These are phyloP conservation scores for Spongia lamella DNA, from an alignment of 37 sponge, comb jelly and placozoan species.

Conservation along the genomic window DNA sequence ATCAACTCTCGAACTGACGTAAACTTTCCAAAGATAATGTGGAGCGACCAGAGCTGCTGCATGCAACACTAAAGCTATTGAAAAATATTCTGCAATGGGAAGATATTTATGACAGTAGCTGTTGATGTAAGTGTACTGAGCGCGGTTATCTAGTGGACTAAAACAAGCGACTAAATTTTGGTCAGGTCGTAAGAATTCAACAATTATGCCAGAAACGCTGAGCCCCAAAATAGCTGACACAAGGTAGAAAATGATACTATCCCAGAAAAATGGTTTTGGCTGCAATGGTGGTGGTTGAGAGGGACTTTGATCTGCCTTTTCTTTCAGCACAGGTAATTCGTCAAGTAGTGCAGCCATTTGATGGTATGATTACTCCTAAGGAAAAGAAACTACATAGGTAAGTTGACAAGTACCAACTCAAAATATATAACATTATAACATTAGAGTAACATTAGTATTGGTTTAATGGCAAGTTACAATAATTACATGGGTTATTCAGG, in stretches of 20 bases:
- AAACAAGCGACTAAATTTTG: too few relatives aligned
- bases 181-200: slow-evolving; percentile 26
- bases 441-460: too few relatives aligned
- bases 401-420: too few relatives aligned
- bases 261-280: slow-evolving; percentile 71
- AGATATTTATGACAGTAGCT: slow-evolving; percentile 9
- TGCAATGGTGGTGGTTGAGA: background rate
- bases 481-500: too few relatives aligned
- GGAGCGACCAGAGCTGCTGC: slow-evolving; percentile 1
- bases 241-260: slow-evolving; percentile 50
- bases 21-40: slow-evolving; percentile 10
- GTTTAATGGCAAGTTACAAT: too few relatives aligned
- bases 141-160: background rate
- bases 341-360: too few relatives aligned
- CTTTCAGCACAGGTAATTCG: too few relatives aligned
- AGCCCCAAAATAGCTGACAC: slow-evolving; percentile 49
- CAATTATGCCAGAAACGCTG: slow-evolving; percentile 39
- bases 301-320: too few relatives aligned
- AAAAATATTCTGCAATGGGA: slow-evolving; percentile 7
- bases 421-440: too few relatives aligned
- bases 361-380: too few relatives aligned
- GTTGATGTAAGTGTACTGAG: slow-evolving; percentile 11
- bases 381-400: too few relatives aligned
- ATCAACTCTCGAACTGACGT: slow-evolving; percentile 6
- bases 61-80: slow-evolving; percentile 4